Conservation (phyloP, 2,888 invertebrate species). For the Siphonodentalium dalli region DNA sequence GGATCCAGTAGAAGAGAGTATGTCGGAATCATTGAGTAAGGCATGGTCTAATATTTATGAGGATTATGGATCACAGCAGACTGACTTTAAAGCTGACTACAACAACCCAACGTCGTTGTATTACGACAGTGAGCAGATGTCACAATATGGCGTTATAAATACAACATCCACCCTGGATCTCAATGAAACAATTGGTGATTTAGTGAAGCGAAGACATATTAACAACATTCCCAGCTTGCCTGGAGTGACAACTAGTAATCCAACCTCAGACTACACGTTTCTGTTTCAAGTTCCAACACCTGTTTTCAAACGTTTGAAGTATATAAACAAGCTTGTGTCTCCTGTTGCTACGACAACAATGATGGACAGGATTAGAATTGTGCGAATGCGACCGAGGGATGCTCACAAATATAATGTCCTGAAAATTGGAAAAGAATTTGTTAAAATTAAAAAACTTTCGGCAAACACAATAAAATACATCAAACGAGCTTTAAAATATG, state of each 20-base stretch:
- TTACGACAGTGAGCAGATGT: too few species aligned
- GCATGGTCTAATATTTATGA: too few species aligned
- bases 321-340: slow-evolving; percentile 15
- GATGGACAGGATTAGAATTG: slow-evolving; percentile 31
- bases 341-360: slow-evolving; percentile 5
- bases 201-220: neutral
- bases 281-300: slow-evolving; percentile 53
- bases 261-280: slow-evolving; percentile 42
- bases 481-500: neutral
- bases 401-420: slow-evolving; percentile 53
- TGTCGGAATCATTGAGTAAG: too few species aligned
- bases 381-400: slow-evolving; percentile 58
- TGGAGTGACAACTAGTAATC: slow-evolving; percentile 1
- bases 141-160: too few species aligned
- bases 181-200: neutral
- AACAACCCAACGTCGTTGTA: too few species aligned
- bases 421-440: slow-evolving; percentile 52
- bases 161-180: too few species aligned
- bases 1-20: too few species aligned
- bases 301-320: slow-evolving; percentile 44
- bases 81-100: too few species aligned
- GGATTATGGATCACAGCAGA: too few species aligned
- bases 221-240: neutral
- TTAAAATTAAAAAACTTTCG: slow-evolving; percentile 38
- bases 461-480: too few species aligned